Base-by-base conservation (phyloP, 2,888 invertebrate genomes). In the Heliconius erato region DNA sequence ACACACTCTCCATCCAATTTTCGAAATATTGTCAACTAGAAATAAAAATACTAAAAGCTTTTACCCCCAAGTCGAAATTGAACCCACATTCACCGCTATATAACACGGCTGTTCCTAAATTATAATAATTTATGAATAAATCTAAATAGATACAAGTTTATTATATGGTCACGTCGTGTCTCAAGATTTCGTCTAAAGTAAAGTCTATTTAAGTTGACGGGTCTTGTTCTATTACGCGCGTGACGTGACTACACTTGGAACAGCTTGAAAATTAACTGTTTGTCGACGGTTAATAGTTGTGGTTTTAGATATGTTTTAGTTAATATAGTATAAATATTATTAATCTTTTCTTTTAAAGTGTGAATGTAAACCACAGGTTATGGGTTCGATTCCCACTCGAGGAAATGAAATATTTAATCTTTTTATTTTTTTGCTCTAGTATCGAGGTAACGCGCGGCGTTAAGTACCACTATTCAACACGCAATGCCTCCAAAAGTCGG, bases 201-300 rank as follows among this genome's bases (percentile, higher is more conserved):
- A 71, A 44, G 71, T 71, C 40, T 71, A 71, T 71, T 71, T 71
- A 71, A 71, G 12, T 71, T 44, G 71, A 71, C 71, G 71, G 71
- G 40, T 71, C 40, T 71, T n/a, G 71, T 71, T 40, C 71, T 40
- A 71, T 40, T 40, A 71, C 40, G 71, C 71, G 71, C 71, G 71
- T 71, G 71, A 71, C 40, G 71, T 5, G 71, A 40, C 40, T 71
- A 40, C 71, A 40, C 71, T 71, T n/a, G 71, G 40, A 71, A 6
- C 71, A 71, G 71, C 71, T 71, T 71, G 71, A 12, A 40, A 40
- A 71, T 71, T 71, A n/a, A 71, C 40, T 40, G 71, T 71, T 71
- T 71, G 71, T 71, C 71, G 40, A 71, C 40, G 40, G 40, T 71
- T 71, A 71, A 40, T 35, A 67, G 74, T 54, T 74, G 44, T 67